Evolutionary conservation across 1,140 invertebrate genomes (phyloP), one percentile per base, ranked within the genome.

Genomic region (Hyposmocoma kahamanoa): DNA sequence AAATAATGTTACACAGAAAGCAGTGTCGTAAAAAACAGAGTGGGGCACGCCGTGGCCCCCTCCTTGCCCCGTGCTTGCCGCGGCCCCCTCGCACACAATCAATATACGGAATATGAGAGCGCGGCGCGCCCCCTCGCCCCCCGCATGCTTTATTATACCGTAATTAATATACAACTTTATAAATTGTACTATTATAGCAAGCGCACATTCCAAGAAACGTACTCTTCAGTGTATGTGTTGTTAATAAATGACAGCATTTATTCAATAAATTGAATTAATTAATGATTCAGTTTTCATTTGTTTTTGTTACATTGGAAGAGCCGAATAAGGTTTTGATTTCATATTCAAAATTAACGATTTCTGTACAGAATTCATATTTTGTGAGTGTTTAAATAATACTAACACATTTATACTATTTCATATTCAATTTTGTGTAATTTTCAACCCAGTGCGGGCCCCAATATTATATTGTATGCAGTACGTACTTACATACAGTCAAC

Each of bases 91-190:
- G 78, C 79, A 76, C 79, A 82, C 82, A 85, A 84, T 85, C 82
- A 84, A 85, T 85, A 85, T 85, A 85, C 82, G 78, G 82, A 83
- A 85, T 84, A 85, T 83, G 82, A 83, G 82, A 85, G 82, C 82
- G 82, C 82, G 80, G 71, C 76, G 78, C 73, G 73, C 78, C 75
- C 69, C 78, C 79, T 77, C 79, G 77, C 65, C 76, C 79, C 79
- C 79, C 80, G 78, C 82, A 84, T 84, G 72, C 79, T 83, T 84
- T 85, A 84, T 85, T 84, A 84, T 84, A 85, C 78, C 72, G 72
- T 83, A 85, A 85, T 85, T 85, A 85, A 85, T 85, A 85, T 83
- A 85, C 77, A 81, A 85, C 76, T 83, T 81, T 81, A 82, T 81
- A 81, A 76, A 70, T 70, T 69, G 70, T 78, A 69, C 67, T 62